phyloP scores from a whole-genome alignment of 2,888 invertebrate genomes.

The Perizoma flavofasciatum region DNA sequence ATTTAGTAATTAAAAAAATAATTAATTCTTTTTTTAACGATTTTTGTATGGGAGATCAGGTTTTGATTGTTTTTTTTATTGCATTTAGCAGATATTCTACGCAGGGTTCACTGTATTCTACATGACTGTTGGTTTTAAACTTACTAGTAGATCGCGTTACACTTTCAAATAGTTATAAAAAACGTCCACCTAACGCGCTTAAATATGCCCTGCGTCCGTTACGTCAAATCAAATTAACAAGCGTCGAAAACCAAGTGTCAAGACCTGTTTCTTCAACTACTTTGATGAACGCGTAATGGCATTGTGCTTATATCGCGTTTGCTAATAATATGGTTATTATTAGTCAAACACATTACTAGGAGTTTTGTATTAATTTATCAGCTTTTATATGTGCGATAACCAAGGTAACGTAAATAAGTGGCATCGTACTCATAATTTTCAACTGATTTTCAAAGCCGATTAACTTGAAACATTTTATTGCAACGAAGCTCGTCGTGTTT shows the following conservation, averaged over 20 bases:
- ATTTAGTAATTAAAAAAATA: too few species aligned
- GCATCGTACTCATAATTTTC: too few species aligned
- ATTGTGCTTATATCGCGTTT: conserved; percentile 62
- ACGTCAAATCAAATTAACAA: conserved; percentile 57
- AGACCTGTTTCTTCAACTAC: conserved; percentile 56
- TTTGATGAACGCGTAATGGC: conserved; percentile 58
- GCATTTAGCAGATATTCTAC: too few species aligned
- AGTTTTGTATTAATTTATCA: conserved; percentile 16
- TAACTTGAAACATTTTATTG: background rate
- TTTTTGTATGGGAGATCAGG: too few species aligned
- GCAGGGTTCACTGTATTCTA: too few species aligned
- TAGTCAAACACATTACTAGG: conserved; percentile 37
- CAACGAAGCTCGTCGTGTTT: conserved; percentile 46
- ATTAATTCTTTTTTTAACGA: too few species aligned
- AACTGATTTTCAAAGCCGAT: too few species aligned
- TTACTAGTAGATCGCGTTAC: conserved; percentile 30
- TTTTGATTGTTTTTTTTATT: too few species aligned
- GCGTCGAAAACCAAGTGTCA: conserved; percentile 68
- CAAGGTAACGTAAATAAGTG: background rate
- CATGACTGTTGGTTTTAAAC: conserved; percentile 1
- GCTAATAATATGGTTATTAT: conserved; percentile 76
- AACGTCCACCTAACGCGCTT: conserved; percentile 38
- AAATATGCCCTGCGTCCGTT: conserved; percentile 45
- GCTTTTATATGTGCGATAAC: background rate
- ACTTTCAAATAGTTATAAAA: conserved; percentile 21